phyloP scores from a whole-genome alignment of 2,888 invertebrate genomes.

The Chrysotoxum bicinctum region DNA sequence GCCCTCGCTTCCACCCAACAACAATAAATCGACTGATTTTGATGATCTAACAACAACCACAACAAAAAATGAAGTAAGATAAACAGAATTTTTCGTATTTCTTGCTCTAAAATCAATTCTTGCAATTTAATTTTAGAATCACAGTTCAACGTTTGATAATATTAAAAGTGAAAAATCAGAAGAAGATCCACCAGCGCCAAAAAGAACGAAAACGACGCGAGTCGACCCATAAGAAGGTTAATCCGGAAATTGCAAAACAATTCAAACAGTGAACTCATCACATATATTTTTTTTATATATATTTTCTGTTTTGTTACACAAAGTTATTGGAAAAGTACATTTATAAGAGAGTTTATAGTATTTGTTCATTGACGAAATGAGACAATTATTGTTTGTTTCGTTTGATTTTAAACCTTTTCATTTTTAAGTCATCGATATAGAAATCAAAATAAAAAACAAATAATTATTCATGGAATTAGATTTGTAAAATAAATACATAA shows the following conservation, averaged over 20 bases:
- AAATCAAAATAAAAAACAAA: slow-evolving; percentile 23
- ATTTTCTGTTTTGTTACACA: slow-evolving; percentile 42
- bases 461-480: slow-evolving; percentile 36
- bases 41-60: slow-evolving; percentile 75
- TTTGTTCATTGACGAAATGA: slow-evolving; percentile 39
- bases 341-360: slow-evolving; percentile 52
- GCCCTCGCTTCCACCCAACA: slow-evolving; percentile 63
- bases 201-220: slow-evolving; percentile 62
- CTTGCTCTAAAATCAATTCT: not conserved
- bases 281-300: slow-evolving; percentile 26
- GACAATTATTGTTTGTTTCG: slow-evolving; percentile 9
- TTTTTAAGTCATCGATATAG: slow-evolving; percentile 22
- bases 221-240: slow-evolving; percentile 31
- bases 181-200: slow-evolving; percentile 56
- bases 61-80: slow-evolving; percentile 74
- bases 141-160: slow-evolving; percentile 60
- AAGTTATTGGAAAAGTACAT: slow-evolving; percentile 39
- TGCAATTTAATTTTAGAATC: slow-evolving; percentile 20
- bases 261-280: slow-evolving; percentile 38
- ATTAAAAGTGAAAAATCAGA: slow-evolving; percentile 52
- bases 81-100: not conserved
- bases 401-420: slow-evolving; percentile 9
- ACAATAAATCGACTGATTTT: slow-evolving; percentile 68
- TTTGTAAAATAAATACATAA: slow-evolving; percentile 38
- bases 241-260: not conserved